Evolutionary conservation across 2,797 vertebrate genomes (phyloP).

Genomic region (Carduelis carduelis): DNA sequence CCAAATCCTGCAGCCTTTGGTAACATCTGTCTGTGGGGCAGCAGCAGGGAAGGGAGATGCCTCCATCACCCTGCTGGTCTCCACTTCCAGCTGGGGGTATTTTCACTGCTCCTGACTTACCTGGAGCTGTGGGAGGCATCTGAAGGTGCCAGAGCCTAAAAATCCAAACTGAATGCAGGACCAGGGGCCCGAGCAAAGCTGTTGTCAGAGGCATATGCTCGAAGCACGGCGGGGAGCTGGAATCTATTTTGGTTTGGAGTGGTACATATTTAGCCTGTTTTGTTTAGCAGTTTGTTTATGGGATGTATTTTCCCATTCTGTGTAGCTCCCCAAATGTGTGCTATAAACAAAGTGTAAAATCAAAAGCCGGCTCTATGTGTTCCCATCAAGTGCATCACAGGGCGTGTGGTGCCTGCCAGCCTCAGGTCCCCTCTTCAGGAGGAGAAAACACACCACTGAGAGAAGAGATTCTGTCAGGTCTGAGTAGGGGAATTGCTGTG

Average conservation of each 20-base stretch:
- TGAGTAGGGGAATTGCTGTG: not conserved
- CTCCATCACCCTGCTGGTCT: not conserved
- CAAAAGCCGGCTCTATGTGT: not conserved
- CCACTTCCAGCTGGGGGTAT: not conserved
- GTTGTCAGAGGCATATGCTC: constrained; percentile 31
- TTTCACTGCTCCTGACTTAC: not conserved
- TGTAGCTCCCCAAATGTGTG: constrained; percentile 19
- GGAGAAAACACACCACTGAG: not conserved
- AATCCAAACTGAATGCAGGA: not conserved
- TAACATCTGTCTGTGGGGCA: not conserved
- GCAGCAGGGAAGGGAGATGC: not conserved
- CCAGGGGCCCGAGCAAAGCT: not conserved
- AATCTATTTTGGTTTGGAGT: constrained; percentile 38
- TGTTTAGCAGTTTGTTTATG: constrained; percentile 59
- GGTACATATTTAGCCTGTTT: constrained; percentile 24
- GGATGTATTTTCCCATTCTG: constrained; percentile 37
- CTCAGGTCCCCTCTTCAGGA: fast-evolving
- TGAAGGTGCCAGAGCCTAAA: not conserved
- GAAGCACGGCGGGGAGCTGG: not conserved
- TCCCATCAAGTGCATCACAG: not conserved
- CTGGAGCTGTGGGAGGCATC: not conserved
- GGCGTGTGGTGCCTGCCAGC: not conserved
- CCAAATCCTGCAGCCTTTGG: not conserved
- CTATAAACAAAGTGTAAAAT: constrained; percentile 53
- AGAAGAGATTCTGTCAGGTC: not conserved